Base-by-base conservation (phyloP, 2,113 vertebrate genomes). In the Hippocampus guttulatus region DNA sequence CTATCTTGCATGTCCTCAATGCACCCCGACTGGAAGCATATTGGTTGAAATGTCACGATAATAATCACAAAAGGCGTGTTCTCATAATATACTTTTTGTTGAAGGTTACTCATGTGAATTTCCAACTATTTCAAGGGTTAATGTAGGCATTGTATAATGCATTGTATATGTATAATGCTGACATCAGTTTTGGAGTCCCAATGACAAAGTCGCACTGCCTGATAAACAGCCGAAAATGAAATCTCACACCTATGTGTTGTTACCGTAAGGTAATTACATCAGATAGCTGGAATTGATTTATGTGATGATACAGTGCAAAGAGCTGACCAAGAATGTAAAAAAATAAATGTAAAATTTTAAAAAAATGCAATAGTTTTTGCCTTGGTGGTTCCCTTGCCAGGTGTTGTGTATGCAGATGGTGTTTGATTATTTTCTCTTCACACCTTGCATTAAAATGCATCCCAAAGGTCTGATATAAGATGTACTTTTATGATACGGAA, bases 161-260 rank as follows among this genome's bases (percentile, higher is more conserved):
- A n/a, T n/a, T n/a, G n/a, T n/a, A n/a, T 12, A 61, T 8, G 58
- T 30, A 61, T 67, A 54, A 41, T 20, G 60, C 77, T 81, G 81
- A 80, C 64, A 67, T 67, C 62, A 68, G 73, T 62, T 41, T 65
- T 79, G 69, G 51, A 64, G 30, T 73, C 63, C 62, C 70, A 71
- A 41, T 11, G 27, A 41, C 70, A 69, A 49, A 41, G 80, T 77
- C 51, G 9, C 8, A 11, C 68, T 71, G 55, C 30, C 33, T 70
- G 67, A 81, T 77, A 43, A 25, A 30, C 70, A 75, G 69, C 81
- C 60, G 63, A 52, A 64, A 83, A 71, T 84, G 69, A 78, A 81
- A 78, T 74, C 71, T 84, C 70, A 78, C 80, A 77, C 85, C 74
- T 73, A 64, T 61, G 64, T 43, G 69, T 78, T 75, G 43, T 77